Percentiles rank a stretch among this genome's conserved stretches.
phyloP scores from a whole-genome alignment of 1,140 invertebrate genomes.

The Ceratosolen solmsi region DNA sequence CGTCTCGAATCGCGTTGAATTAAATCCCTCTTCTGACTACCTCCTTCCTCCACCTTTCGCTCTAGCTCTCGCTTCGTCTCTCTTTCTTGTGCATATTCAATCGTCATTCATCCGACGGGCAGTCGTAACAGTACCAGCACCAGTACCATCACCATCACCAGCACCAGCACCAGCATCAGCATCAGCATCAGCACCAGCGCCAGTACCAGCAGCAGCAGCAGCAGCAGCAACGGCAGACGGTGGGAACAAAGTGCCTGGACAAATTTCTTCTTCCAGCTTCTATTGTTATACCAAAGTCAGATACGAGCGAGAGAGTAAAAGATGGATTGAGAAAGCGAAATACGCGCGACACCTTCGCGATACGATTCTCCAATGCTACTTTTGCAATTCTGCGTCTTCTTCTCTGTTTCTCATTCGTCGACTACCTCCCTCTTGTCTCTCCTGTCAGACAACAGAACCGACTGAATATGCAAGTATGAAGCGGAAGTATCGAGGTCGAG shows the following conservation, averaged over 20 bases:
- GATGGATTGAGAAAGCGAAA: constrained; percentile 23
- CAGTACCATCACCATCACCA: neutral
- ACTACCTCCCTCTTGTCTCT: neutral
- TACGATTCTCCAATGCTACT: neutral
- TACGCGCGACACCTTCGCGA: constrained; percentile 37
- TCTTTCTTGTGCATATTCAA: constrained; percentile 29
- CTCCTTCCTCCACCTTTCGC: neutral
- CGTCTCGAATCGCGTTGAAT: constrained; percentile 29
- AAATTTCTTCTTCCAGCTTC: constrained; percentile 42
- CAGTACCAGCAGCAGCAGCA: neutral
- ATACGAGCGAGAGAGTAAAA: constrained; percentile 17
- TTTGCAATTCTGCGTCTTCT: constrained; percentile 6
- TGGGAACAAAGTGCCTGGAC: constrained; percentile 45
- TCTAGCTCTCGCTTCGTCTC: neutral
- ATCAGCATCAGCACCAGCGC: neutral
- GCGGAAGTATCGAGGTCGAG: neutral
- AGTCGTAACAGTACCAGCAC: neutral
- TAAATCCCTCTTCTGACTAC: neutral
- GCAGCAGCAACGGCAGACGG: neutral
- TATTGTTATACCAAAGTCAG: constrained; percentile 31
- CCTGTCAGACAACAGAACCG: neutral
- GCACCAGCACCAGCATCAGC: neutral
- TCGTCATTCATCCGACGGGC: constrained; percentile 33
- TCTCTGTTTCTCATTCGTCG: neutral
- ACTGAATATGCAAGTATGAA: neutral